Evolutionary conservation across 2,113 vertebrate genomes (phyloP), one percentile per base, ranked within the genome.

Genomic region (Aythya baeri): DNA sequence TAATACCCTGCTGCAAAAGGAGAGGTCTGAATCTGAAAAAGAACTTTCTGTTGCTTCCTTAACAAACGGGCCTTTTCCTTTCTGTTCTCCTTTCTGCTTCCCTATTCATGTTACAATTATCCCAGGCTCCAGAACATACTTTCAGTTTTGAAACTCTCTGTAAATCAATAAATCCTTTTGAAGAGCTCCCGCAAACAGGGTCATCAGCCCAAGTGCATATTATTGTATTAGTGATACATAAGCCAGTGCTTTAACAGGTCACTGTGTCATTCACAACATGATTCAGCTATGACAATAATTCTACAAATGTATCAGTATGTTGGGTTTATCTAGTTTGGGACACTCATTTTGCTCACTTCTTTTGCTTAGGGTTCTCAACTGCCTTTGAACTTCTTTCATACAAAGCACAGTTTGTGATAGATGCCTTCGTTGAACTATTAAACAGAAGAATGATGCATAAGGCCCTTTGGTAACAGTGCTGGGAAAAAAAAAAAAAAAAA

Each of bases 41-140:
- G 29, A 78, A 79, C 67, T 80, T 88, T 93, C 38, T 96, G 85
- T 74, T 90, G 85, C 92, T 96, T 94, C 89, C 81, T 96, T 96
- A 88, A 68, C 66, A 91, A 94, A 87, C 22, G 9, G n/a, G 18
- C 13, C 90, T 95, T 96, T 96, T 68, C 96, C 84, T 96, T 97
- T 97, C 95, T 96, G 96, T 97, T 97, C 96, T 97, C 73, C 61
- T 96, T 97, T 96, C 94, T 96, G 74, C 95, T 97, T 95, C 96
- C 84, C 58, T 89, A 86, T 94, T 94, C 76, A 93, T 1, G 17
- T 79, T 84, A 94, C 54, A 77, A 70, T 91, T 90, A 96, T 96
- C 94, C 93, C 94, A 90, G 86, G 71, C 89, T 96, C 77, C 82
- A 70, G 52, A 72, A 50, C 36, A 49, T 7, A 49, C 75, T 95